These are phyloP conservation scores for Sebastes oblongus DNA, from an alignment of 2,797 vertebrate species.

Conservation along the genomic window DNA sequence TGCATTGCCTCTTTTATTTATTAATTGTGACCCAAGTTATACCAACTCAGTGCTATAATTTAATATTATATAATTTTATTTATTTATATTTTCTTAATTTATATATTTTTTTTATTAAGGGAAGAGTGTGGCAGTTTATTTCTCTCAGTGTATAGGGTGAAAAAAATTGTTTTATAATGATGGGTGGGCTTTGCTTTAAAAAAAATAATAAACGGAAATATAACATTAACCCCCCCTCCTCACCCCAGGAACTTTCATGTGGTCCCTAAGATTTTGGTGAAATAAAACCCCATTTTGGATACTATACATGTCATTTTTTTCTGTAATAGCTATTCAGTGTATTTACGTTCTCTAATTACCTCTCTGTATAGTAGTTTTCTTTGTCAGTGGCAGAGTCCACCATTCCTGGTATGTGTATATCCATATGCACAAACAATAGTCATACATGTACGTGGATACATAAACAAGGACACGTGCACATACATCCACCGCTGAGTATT, in stretches of 20 bases:
- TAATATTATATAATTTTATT: not conserved
- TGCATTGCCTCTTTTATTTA: not conserved
- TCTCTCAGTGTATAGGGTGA: not conserved
- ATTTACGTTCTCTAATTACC: not conserved
- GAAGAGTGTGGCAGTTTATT: not conserved
- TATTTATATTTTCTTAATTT: no score
- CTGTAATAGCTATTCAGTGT: not conserved
- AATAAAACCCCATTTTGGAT: not conserved
- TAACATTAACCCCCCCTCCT: not conserved
- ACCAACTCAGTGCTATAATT: not conserved
- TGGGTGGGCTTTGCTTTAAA: not conserved
- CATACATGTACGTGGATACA: not conserved
- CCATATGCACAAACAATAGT: not conserved
- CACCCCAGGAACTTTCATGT: not conserved
- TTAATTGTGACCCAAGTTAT: not conserved
- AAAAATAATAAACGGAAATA: not conserved
- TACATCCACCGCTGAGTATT: slow-evolving; percentile 2
- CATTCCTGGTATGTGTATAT: not conserved
- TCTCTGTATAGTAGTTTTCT: not conserved
- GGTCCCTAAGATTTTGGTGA: not conserved
- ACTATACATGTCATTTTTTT: not conserved
- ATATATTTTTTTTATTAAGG: no score
- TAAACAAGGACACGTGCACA: not conserved
- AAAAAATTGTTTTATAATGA: not conserved
- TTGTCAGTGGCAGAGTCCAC: not conserved